Evolutionary conservation across 2,888 invertebrate species (phyloP), one percentile per base, ranked within the genome.

Genomic region (Cyclophora punctaria): DNA sequence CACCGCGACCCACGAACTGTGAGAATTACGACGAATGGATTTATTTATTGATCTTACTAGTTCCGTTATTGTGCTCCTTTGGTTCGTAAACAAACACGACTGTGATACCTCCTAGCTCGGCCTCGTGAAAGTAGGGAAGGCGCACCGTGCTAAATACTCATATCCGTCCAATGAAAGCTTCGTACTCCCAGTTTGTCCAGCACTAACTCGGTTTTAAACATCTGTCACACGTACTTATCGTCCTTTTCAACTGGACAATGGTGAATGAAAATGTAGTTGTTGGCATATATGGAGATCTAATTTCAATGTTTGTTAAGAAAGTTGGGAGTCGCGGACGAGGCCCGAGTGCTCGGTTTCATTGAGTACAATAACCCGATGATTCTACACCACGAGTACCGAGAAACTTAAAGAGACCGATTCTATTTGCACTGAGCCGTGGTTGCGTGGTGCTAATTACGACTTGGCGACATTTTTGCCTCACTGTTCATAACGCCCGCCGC

Each of bases 21-120:
- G 85, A 85, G 86, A 86, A 83, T 83, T 84, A 84, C 86, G 78
- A 75, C 80, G 77, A 85, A 85, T 78, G 78, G 79, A 83, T 84
- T 83, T 85, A 85, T 86, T 84, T 86, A 84, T 84, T 83, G 83
- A 81, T 78, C 73, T 79, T 73, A 67, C 73, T 74, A 78, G 79
- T 83, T 80, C 82, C 83, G 83, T 84, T 86, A 83, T 75, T 78
- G 71, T 75, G 70, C 66, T 63, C 68, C 71, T 71, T 69, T 66
- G 66, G 60, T 63, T 62, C 54, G 70, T 78, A 79, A 77, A 79
- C 74, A 79, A 78, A 83, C 77, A 79, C 48, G 71, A 78, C 33
- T 44, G 20, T 34, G 44, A 44, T 7, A 7, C 20, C 43, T 43
- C 43, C 43, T 5, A n/a, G n/a, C 4, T 7, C 20, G 4, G 63